Base-by-base conservation (phyloP, 2,888 invertebrate genomes). In the Synergus japonicus region DNA sequence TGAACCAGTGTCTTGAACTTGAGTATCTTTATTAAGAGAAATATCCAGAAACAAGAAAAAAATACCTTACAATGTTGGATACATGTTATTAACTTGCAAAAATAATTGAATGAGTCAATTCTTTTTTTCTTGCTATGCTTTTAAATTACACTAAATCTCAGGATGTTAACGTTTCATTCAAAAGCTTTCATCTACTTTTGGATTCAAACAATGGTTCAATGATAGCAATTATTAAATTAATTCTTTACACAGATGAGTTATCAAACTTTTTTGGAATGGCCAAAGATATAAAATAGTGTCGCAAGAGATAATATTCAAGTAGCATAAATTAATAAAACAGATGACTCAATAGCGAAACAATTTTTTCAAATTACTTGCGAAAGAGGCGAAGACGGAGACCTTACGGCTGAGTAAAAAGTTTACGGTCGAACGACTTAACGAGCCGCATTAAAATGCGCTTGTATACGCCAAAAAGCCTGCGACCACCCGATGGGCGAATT, bases 361-460 rank as follows among this genome's bases (percentile, higher is more conserved):
- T 29, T 63, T 29, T 60, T 63, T 63, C 13, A 4, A 63, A 29
- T 63, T 29, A 63, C 63, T 63, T 63, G 18, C 12, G 63, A 63
- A 29, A 63, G 5, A 22, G 54, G n/a, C n/a, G n/a, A 58, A 54
- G 18, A 22, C 10, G 60, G 60, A 10, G 63, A 63, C 22, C 63
- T 63, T 63, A 22, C 63, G 22, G 12, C 29, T 49, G n/a, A 64
- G 69, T 73, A 79, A 82, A 81, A 82, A 79, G 69, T 82, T 82
- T 78, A 82, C 60, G 79, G 78, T 66, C 77, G 18, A 82, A 79
- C 77, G 78, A 82, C 76, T 81, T 81, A 83, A 83, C 78, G 79
- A 81, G 79, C 29, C 29, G 69, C 81, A 81, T 81, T 83, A 81
- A 83, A 83, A 81, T 80, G 77, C 79, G 78, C 80, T 83, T 76